These are phyloP conservation scores for Helogale parvula DNA, from an alignment of 2,113 vertebrate genomes.

Conservation along the genomic window DNA sequence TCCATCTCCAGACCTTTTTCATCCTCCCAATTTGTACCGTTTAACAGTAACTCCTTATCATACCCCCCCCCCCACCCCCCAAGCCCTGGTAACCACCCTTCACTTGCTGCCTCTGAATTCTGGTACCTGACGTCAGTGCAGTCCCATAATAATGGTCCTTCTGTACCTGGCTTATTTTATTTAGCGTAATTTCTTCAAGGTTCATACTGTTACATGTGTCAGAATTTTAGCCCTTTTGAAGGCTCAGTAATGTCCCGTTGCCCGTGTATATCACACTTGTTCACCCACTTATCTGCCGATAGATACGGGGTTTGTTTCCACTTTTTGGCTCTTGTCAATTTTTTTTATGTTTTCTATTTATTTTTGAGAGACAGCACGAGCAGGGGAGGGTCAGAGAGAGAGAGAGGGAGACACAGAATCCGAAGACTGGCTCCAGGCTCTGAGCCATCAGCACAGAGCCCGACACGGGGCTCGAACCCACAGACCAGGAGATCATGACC, in stretches of 20 bases:
- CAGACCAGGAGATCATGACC: too few species aligned
- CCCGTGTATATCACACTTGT: background rate
- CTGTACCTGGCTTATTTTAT: background rate
- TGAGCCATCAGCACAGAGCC: too few species aligned
- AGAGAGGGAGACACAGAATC: too few species aligned
- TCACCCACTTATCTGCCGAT: background rate
- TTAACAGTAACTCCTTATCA: background rate
- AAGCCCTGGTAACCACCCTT: background rate
- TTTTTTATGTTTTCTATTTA: too few species aligned
- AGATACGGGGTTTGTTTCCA: background rate
- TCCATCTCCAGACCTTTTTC: background rate
- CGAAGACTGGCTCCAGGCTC: too few species aligned
- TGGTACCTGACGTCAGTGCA: background rate
- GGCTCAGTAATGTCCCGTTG: background rate
- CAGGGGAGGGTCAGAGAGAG: too few species aligned
- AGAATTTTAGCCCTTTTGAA: background rate
- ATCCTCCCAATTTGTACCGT: background rate
- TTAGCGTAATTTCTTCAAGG: background rate
- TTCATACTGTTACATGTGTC: background rate
- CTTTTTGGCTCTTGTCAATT: background rate
- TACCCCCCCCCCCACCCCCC: too few species aligned
- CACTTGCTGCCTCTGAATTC: background rate
- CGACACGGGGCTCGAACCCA: too few species aligned
- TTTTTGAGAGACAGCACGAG: too few species aligned
- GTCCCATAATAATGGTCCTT: background rate